Conservation (phyloP, 2,797 vertebrate genomes). For the Eulemur coronatus region DNA sequence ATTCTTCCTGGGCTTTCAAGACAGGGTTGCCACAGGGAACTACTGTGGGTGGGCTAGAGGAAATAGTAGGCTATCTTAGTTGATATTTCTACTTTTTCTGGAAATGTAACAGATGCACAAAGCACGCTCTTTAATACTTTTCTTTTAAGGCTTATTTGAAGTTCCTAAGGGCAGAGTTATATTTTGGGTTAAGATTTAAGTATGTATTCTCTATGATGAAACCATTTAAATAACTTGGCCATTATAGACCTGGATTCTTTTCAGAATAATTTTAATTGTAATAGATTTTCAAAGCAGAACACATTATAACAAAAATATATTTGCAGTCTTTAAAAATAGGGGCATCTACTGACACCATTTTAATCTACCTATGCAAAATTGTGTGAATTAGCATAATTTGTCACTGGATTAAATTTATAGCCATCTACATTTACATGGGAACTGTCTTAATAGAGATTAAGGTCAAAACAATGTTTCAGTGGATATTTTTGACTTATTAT, state of each 20-base stretch:
- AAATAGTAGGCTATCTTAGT: background rate
- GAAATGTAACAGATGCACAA: background rate
- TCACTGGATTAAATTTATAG: constrained; percentile 14
- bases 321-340: constrained; percentile 21
- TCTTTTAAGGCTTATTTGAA: constrained; percentile 6
- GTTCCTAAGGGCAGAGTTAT: background rate
- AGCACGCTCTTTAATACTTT: background rate
- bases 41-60: constrained; percentile 49
- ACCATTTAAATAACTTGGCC: constrained; percentile 1
- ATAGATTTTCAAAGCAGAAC: constrained; percentile 42
- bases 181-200: constrained; percentile 4
- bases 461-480: constrained; percentile 36
- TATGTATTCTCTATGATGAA: constrained; percentile 18
- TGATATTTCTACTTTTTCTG: constrained; percentile 10
- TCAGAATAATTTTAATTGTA: constrained; percentile 31
- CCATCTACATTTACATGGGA: background rate
- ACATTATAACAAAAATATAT: background rate
- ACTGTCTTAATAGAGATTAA: constrained; percentile 36
- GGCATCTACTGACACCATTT: constrained; percentile 25
- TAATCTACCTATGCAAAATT: background rate
- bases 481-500: constrained; percentile 29
- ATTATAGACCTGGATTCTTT: constrained; percentile 18
- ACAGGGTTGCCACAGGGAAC: constrained; percentile 38
- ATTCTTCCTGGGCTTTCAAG: constrained; percentile 67
- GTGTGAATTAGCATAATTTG: constrained; percentile 8